Evolutionary conservation across 2,113 vertebrate species (phyloP), one percentile per base, ranked within the genome.

Genomic region (Nothoprocta pentlandii): DNA sequence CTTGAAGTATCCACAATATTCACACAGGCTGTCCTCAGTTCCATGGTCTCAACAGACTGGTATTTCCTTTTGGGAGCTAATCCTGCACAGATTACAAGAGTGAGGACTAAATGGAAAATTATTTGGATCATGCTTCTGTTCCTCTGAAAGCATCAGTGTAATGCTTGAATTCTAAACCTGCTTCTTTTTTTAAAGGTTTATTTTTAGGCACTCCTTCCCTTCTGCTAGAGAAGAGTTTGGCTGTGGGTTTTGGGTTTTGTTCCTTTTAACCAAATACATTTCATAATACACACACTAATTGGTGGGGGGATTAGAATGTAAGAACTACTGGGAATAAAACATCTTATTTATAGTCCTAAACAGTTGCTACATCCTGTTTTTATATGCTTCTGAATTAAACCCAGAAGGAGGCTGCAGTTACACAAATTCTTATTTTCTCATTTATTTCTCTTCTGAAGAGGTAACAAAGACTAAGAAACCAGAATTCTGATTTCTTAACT

Each of bases 51-150:
- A 93, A 12, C 44, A 67, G 20, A 66, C 49, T 49, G n/a, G 41
- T 73, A 85, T 90, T 89, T 91, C 67, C 47, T 73, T 92, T 89
- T 62, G 14, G 67, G 87, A 69, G 25, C 53, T 61, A 76, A 51
- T 8, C 12, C 58, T 68, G 36, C 2, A 19, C 2, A 51, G 28
- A 78, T 32, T 51, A 42, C 30, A 82, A 41, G 6, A 81, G 7
- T 32, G 41, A 94, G 9, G 16, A 78, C 13, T 73, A 82, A 85
- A 77, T 2, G 2, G 13, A 25, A 74, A 93, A 87, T 78, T 59
- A 78, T 75, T 67, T 75, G 51, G 9, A 6, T 84, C 8, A 16
- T 39, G 70, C 63, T 15, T 59, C 1, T 56, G 9, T 69, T 91
- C 80, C 67, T 73, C 44, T 85, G 54, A 74, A 85, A 82, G 13